Evolutionary conservation across 2,113 vertebrate species (phyloP), one percentile per base, ranked within the genome.

Genomic region (Pipa parva): DNA sequence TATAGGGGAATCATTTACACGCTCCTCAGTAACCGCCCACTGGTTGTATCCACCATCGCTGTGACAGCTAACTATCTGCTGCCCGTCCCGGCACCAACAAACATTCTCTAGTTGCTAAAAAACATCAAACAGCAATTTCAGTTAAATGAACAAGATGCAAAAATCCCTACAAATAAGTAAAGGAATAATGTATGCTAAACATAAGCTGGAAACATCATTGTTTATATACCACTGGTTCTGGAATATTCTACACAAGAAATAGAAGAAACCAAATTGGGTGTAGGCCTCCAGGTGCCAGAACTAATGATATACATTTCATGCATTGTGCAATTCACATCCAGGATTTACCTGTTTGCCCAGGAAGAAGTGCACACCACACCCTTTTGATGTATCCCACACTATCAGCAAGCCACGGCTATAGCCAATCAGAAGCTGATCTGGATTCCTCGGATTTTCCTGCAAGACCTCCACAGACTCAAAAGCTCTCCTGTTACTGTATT

Each of bases 401-500:
- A 95, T 85, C 70, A 95, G 83, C 26, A 97, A 89, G 55, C 95
- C 97, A 33, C 95, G 91, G 60, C 93, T 92, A 28, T 97, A 99
- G 29, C 97, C 95, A 1, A 99, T 91, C 8, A 97, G 78, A 59
- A 99, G 83, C 70, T 91, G 92, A 63, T 77, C 78, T 36, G 90
- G 85, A 71, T 94, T 85, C 11, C 84, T 81, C 0, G 93, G 95
- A 73, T 97, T 92, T 24, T 99, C 95, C 57, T 75, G 89, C 62
- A 99, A 79, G 2, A 91, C 88, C 80, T 99, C 97, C 13, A 98
- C 93, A 60, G 94, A 85, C 63, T 98, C 95, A 57, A 97, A 88
- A 5, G 87, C 92, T 48, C 95, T 78, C 26, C 94, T 91, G 37
- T 79, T 91, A 2, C 84, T 81, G 63, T 92, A 92, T 63, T 95